These are phyloP conservation scores for Cydia pomonella DNA, from an alignment of 1,140 invertebrate species.

Conservation along the genomic window DNA sequence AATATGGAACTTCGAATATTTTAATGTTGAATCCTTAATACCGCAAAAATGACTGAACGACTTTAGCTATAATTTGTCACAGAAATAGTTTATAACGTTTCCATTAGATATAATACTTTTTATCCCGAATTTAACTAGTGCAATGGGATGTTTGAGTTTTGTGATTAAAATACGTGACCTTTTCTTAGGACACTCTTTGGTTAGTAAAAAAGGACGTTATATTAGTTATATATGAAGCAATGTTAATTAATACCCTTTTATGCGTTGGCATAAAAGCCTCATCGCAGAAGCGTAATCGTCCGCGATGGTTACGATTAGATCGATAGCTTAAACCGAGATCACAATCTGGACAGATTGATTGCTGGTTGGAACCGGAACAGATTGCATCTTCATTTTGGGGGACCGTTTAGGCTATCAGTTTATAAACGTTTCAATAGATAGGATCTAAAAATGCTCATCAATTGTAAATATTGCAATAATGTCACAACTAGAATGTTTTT, in stretches of 20 bases:
- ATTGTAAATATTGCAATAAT: too few species aligned
- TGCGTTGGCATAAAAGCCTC: not conserved
- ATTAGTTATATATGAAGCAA: not conserved
- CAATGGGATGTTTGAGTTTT: not conserved
- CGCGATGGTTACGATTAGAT: not conserved
- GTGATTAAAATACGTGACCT: not conserved
- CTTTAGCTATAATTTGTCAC: too few species aligned
- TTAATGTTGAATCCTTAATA: too few species aligned
- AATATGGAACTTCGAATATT: too few species aligned
- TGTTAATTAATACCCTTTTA: not conserved
- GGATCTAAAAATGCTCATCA: not conserved
- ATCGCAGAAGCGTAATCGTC: not conserved
- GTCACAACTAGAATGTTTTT: not conserved
- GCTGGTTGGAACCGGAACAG: not conserved
- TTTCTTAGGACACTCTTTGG: not conserved
- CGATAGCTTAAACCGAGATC: not conserved
- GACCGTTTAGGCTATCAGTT: not conserved
- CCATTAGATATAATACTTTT: too few species aligned
- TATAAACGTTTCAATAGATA: not conserved
- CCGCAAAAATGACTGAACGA: too few species aligned
- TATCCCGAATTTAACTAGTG: too few species aligned
- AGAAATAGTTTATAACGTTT: too few species aligned
- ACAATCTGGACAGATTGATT: constrained; percentile 25
- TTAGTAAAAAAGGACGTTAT: too few species aligned
- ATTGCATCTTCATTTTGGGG: constrained; percentile 23